Evolutionary conservation across 2,797 vertebrate genomes (phyloP).

Genomic region (Sebastes dallii): DNA sequence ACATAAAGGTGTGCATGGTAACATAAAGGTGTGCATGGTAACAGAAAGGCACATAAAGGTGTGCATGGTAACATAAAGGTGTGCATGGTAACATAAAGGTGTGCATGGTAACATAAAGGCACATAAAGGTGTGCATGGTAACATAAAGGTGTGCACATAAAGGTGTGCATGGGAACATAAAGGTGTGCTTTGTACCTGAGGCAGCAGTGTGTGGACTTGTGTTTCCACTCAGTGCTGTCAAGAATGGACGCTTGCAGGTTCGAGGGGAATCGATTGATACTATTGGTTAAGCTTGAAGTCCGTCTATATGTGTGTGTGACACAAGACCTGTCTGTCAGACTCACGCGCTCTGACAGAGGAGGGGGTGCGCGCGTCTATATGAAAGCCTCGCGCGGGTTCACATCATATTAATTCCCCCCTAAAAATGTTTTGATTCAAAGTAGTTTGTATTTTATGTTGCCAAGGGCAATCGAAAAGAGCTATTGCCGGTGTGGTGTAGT

Average conservation of each 20-base stretch:
- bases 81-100: too few relatives aligned
- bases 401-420: constrained; percentile 98
- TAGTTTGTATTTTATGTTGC: constrained; percentile 99
- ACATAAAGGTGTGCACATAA: background rate
- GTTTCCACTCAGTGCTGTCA: constrained; percentile 37
- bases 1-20: too few relatives aligned
- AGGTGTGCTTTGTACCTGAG: constrained; percentile 12
- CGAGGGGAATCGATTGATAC: constrained; percentile 46
- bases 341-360: constrained; percentile 89
- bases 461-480: constrained; percentile 97
- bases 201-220: constrained; percentile 28
- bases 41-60: too few relatives aligned
- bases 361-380: constrained; percentile 87
- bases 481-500: constrained; percentile 87
- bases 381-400: constrained; percentile 92
- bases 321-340: constrained; percentile 87
- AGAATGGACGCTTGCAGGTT: constrained; percentile 26
- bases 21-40: too few relatives aligned
- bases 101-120: too few relatives aligned
- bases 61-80: too few relatives aligned
- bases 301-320: constrained; percentile 59
- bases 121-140: too few relatives aligned
- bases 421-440: constrained; percentile 99
- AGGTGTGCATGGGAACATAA: background rate
- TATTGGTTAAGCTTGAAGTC: constrained; percentile 43